Conservation (phyloP, 1,140 invertebrate genomes). For the Agrilus planipennis region DNA sequence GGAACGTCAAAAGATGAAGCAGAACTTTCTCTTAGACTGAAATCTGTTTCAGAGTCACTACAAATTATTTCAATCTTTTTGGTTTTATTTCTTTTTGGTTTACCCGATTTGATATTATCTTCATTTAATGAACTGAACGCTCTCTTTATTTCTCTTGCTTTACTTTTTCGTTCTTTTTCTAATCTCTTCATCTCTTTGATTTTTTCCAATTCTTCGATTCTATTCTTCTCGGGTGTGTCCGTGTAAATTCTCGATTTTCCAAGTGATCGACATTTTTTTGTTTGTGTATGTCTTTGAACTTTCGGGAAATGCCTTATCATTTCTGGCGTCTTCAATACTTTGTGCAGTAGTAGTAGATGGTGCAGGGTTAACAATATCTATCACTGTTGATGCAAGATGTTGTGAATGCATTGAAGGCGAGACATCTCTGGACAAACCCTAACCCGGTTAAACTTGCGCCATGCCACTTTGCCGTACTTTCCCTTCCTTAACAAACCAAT, state of each 20-base stretch:
- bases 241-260: conserved; percentile 6
- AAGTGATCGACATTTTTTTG: too few relatives aligned
- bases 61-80: not conserved
- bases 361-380: too few relatives aligned
- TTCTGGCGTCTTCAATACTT: conserved; percentile 9
- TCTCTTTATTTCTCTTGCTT: conserved; percentile 1
- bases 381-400: too few relatives aligned
- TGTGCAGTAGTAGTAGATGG: too few relatives aligned
- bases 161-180: not conserved
- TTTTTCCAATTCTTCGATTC: conserved; percentile 5
- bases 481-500: too few relatives aligned
- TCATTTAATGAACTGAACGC: not conserved
- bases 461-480: too few relatives aligned
- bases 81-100: not conserved
- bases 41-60: not conserved
- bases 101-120: not conserved
- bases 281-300: not conserved
- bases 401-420: too few relatives aligned
- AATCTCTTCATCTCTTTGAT: too few relatives aligned
- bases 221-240: conserved; percentile 3
- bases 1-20: not conserved
- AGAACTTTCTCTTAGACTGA: not conserved
- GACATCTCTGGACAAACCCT: too few relatives aligned
- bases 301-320: conserved; percentile 3
- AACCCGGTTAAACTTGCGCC: too few relatives aligned